These are phyloP conservation scores for Parapsyche elsis DNA, from an alignment of 1,140 invertebrate species.

Conservation along the genomic window DNA sequence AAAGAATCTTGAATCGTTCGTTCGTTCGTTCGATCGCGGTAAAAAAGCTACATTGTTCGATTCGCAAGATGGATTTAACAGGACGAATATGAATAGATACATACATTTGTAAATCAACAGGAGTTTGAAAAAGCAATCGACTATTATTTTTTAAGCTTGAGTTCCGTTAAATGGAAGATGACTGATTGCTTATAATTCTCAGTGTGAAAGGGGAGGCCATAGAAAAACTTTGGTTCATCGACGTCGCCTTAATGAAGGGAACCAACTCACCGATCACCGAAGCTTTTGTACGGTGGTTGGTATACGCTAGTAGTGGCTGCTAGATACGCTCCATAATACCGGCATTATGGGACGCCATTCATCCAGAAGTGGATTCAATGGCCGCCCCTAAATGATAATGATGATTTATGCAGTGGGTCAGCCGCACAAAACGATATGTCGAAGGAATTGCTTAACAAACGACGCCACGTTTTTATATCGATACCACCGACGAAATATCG, in stretches of 20 bases:
- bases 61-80: too few species aligned
- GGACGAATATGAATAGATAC: too few species aligned
- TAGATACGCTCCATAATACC: slow-evolving; percentile 4
- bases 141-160: not conserved
- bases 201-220: not conserved
- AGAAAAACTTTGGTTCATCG: not conserved
- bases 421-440: slow-evolving; percentile 7
- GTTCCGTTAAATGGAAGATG: not conserved
- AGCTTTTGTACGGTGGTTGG: not conserved
- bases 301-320: not conserved
- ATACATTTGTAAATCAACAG: not conserved
- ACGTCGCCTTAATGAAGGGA: not conserved
- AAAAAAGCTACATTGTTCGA: too few species aligned
- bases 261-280: not conserved
- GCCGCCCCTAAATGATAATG: slow-evolving; percentile 27
- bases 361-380: slow-evolving; percentile 35
- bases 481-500: not conserved
- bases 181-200: not conserved
- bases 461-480: not conserved
- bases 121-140: not conserved
- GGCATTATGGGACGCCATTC: slow-evolving; percentile 21
- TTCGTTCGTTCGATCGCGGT: too few species aligned
- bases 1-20: too few species aligned
- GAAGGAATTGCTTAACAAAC: slow-evolving; percentile 14
- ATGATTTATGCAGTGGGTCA: slow-evolving; percentile 26